Evolutionary conservation across 2,113 vertebrate genomes (phyloP).

Genomic region (Melanerpes formicivorus): DNA sequence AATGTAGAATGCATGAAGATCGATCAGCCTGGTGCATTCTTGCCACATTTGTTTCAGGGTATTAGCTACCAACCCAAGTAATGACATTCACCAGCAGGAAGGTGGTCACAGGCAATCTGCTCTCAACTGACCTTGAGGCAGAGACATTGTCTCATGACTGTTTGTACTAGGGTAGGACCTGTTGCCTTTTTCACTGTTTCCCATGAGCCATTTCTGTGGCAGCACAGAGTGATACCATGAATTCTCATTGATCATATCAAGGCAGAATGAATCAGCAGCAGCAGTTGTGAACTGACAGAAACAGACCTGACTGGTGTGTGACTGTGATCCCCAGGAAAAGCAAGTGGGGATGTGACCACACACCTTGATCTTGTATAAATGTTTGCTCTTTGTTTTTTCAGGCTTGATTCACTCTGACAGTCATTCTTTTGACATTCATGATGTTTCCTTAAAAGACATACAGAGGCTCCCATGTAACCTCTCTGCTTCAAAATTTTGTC

Average conservation of each 20-base stretch:
- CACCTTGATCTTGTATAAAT: not conserved
- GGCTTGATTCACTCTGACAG: not conserved
- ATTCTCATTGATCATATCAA: conserved; percentile 1
- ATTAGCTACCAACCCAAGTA: conserved; percentile 16
- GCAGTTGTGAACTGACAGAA: not conserved
- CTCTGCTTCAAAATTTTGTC: not conserved
- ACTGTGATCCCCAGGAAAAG: not conserved
- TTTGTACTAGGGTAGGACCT: not conserved
- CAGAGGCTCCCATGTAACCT: not conserved
- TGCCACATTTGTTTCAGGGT: not conserved
- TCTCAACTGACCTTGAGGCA: not conserved
- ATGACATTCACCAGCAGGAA: conserved; percentile 21
- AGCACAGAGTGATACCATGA: not conserved
- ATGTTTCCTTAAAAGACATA: not conserved
- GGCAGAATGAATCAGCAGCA: not conserved
- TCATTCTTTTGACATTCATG: not conserved
- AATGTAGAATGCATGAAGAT: conserved; percentile 41
- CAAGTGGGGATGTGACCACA: not conserved
- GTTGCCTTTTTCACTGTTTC: not conserved
- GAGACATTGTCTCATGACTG: not conserved
- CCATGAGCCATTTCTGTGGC: not conserved
- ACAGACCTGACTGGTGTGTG: not conserved
- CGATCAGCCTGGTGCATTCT: conserved; percentile 15
- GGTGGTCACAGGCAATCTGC: not conserved
- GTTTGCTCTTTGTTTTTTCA: not conserved